Conservation (phyloP, 2,888 invertebrate species). For the Neoascia interrupta region DNA sequence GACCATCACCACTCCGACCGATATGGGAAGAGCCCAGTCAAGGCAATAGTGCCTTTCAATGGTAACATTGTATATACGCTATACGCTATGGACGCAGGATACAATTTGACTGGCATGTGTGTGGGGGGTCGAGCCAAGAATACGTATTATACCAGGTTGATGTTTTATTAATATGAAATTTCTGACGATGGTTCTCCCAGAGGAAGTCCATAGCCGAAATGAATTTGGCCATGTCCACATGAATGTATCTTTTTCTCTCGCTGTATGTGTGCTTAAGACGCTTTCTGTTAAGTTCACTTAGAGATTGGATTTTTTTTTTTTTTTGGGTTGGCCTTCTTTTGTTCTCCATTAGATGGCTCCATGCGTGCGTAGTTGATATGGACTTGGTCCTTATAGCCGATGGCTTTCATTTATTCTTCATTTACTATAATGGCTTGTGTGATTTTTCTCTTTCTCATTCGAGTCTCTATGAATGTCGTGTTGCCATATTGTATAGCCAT, state of each 20-base stretch:
- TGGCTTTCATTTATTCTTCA: constrained; percentile 58
- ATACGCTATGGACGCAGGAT: constrained; percentile 12
- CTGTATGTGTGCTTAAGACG: no score
- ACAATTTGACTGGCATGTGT: constrained; percentile 36
- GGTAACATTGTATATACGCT: no score
- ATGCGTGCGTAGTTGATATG: constrained; percentile 12
- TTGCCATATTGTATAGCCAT: not conserved
- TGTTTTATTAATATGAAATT: constrained; percentile 61
- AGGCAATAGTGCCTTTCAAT: no score
- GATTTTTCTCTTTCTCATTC: constrained; percentile 35
- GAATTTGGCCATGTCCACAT: not conserved
- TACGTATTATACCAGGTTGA: constrained; percentile 37
- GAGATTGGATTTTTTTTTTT: constrained; percentile 31
- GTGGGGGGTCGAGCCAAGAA: not conserved
- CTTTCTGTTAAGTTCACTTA: constrained; percentile 14
- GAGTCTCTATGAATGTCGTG: not conserved
- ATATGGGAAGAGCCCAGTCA: no score
- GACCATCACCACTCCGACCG: constrained; percentile 21
- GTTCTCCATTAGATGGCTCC: constrained; percentile 7
- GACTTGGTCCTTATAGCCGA: constrained; percentile 33
- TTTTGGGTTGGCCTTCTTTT: not conserved
- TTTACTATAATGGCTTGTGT: constrained; percentile 49
- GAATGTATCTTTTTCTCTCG: constrained; percentile 7
- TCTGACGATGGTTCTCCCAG: constrained; percentile 43
- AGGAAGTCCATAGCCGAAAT: constrained; percentile 18